Evolutionary conservation across 2,797 vertebrate genomes (phyloP).

Genomic region (Bovichtus variegatus): DNA sequence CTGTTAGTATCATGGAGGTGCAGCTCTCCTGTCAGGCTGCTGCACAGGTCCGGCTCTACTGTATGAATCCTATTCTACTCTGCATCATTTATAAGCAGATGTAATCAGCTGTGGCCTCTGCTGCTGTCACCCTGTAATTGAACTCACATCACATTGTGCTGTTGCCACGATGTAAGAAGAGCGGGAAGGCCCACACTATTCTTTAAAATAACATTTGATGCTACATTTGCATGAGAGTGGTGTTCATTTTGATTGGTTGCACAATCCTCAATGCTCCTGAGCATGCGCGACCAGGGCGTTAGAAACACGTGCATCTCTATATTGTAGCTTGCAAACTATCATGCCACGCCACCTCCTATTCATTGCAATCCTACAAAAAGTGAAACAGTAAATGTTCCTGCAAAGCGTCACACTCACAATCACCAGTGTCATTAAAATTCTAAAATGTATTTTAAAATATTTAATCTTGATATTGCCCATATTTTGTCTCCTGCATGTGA

Average conservation of each 20-base stretch:
- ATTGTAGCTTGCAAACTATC: not conserved
- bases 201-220: not conserved
- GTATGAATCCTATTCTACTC: constrained; percentile 49
- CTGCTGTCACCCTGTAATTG: constrained; percentile 51
- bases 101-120: constrained; percentile 58
- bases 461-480: not conserved
- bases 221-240: constrained; percentile 27
- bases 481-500: not conserved
- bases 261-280: constrained; percentile 27
- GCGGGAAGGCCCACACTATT: not conserved
- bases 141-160: constrained; percentile 30
- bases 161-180: not conserved
- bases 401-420: not conserved
- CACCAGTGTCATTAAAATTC: not conserved
- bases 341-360: not conserved
- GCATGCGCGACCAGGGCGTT: constrained; percentile 47
- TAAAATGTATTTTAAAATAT: not conserved
- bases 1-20: constrained; percentile 66
- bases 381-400: not conserved
- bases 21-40: constrained; percentile 62
- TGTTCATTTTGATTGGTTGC: constrained; percentile 49
- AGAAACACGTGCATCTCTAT: constrained; percentile 29
- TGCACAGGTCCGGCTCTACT: constrained; percentile 49
- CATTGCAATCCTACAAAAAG: not conserved
- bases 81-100: constrained; percentile 67